Base-by-base conservation (phyloP, 2,888 invertebrate species). In the Erebia epiphron region DNA sequence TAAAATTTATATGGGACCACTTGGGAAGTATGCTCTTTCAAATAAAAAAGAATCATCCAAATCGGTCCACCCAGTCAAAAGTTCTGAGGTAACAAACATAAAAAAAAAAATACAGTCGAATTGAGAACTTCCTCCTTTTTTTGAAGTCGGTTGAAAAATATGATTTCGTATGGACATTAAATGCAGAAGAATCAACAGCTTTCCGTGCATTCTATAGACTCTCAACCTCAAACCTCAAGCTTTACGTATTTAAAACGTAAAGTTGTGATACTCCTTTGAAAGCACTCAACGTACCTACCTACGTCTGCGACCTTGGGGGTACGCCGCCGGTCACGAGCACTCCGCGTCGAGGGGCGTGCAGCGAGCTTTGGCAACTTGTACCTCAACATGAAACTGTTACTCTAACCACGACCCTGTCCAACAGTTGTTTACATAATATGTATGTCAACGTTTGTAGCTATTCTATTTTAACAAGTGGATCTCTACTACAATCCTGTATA, bases 311-410 rank as follows among this genome's bases (percentile, higher is more conserved):
- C 67, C 67, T 67, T 67, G 67, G 58, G 56, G 49, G 58, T n/a
- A 67, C 67, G 67, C 57, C 67, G 49, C 58, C 67, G 57, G 58
- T 58, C 67, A 49, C 57, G 67, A 57, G 54, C 52, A 7, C 64
- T 54, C n/a, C 56, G 56, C 41, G 56, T 56, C 56, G 65, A 66
- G 49, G 58, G 67, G 58, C 67, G 50, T n/a, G 67, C 16, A 7
- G 58, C 13, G 9, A 56, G 58, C 67, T 46, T 58, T 49, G 67
- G 49, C 3, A 67, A 58, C 49, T n/a, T 11, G 49, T n/a, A 35
- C 41, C 56, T 43, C 43, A 65, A 54, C 21, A 56, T 46, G 43
- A 56, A 56, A 56, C 26, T 16, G 26, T 57, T 10, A 54, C 54
- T n/a, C 49, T 41, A 43, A 64, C 52, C 41, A 54, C 26, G 52